Conservation (phyloP, 2,888 invertebrate genomes). For the Plebejus argus region DNA sequence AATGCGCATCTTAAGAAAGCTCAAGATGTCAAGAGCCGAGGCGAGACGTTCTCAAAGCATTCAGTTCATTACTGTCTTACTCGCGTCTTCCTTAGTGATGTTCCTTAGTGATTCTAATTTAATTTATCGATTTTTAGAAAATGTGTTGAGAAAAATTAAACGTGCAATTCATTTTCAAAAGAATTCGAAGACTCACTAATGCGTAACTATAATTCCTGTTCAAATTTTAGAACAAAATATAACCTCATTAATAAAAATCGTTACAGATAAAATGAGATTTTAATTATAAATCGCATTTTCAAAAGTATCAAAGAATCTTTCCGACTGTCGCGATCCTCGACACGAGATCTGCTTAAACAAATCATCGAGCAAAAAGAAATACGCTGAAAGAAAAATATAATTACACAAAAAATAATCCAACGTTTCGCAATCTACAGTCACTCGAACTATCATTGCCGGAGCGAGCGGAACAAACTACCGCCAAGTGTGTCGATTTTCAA, state of each 20-base stretch:
- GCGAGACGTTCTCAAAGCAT: slow-evolving; percentile 60
- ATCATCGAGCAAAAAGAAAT: slow-evolving; percentile 44
- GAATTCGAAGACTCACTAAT: neutral
- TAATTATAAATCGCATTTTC: slow-evolving; percentile 22
- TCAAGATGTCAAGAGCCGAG: slow-evolving; percentile 46
- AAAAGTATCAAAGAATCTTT: slow-evolving; percentile 23
- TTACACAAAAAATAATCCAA: slow-evolving; percentile 54
- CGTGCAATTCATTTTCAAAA: neutral
- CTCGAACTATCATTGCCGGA: slow-evolving; percentile 73
- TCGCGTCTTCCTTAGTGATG: slow-evolving; percentile 49
- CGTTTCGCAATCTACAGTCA: slow-evolving; percentile 61
- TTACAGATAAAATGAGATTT: slow-evolving; percentile 14
- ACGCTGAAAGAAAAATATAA: slow-evolving; percentile 51
- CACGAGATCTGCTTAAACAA: slow-evolving; percentile 35
- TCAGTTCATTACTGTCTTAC: slow-evolving; percentile 76
- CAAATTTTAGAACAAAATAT: slow-evolving; percentile 4
- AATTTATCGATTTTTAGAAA: slow-evolving; percentile 38
- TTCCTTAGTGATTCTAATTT: slow-evolving; percentile 36
- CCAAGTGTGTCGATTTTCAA: slow-evolving; percentile 79
- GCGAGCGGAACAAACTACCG: slow-evolving; percentile 74
- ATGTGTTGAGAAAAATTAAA: neutral
- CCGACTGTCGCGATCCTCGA: slow-evolving; percentile 32
- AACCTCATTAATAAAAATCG: slow-evolving; percentile 17
- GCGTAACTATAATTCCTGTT: neutral
- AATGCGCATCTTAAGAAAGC: slow-evolving; percentile 51